phyloP scores from a whole-genome alignment of 1,140 invertebrate species.

The Diachasma alloeum region DNA sequence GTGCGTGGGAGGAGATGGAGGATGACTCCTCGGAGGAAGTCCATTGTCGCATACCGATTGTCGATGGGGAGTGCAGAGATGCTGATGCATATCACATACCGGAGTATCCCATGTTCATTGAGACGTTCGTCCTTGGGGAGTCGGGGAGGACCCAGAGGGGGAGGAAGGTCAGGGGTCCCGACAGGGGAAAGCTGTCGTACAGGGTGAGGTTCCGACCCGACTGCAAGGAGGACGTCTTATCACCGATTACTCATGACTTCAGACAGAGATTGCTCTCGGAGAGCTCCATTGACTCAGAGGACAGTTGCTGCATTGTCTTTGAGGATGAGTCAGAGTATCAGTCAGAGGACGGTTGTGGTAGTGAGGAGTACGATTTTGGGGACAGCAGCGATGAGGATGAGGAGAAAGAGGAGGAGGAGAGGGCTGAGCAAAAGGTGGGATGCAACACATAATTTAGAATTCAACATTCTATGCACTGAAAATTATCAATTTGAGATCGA shows the following conservation, averaged over 20 bases:
- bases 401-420: neutral
- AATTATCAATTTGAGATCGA: too few relatives aligned
- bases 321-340: conserved; percentile 37
- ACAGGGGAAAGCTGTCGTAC: neutral
- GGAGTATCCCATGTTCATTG: neutral
- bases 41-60: neutral
- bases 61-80: neutral
- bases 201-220: conserved; percentile 25
- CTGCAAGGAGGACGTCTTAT: neutral
- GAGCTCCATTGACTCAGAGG: conserved; percentile 58
- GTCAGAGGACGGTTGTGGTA: conserved; percentile 14
- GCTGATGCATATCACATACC: neutral
- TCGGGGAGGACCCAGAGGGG: neutral
- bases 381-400: neutral
- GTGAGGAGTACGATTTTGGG: neutral
- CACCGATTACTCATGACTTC: conserved; percentile 13
- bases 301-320: conserved; percentile 58
- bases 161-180: neutral
- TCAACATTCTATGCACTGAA: too few relatives aligned
- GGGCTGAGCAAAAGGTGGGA: neutral
- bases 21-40: neutral
- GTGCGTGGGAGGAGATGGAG: conserved; percentile 39
- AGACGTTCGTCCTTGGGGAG: neutral
- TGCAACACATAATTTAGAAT: neutral
- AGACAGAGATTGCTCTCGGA: conserved; percentile 47